Evolutionary conservation across 2,888 invertebrate species (phyloP).

Genomic region (Cryptus armator): DNA sequence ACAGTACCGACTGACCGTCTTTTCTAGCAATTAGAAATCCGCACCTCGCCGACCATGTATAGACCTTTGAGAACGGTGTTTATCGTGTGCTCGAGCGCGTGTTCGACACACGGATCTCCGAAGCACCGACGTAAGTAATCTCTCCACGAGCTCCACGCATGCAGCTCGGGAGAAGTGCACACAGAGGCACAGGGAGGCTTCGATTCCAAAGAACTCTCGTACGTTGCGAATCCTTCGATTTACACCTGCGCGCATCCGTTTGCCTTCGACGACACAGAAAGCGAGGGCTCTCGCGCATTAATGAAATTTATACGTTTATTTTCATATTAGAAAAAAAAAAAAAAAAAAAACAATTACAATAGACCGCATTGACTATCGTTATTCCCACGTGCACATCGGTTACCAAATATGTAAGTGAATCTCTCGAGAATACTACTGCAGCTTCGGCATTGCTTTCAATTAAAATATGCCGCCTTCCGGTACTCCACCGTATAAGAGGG

Average conservation of each 20-base stretch:
- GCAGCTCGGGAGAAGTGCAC: conserved; percentile 22
- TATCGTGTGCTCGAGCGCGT: conserved; percentile 18
- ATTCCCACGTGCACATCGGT: neutral
- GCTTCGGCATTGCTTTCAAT: neutral
- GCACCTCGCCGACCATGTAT: conserved; percentile 51
- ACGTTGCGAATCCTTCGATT: neutral
- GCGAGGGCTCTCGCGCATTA: neutral
- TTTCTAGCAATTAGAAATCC: conserved; percentile 64
- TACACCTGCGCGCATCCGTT: conserved; percentile 34
- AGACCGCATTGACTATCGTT: neutral
- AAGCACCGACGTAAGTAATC: conserved; percentile 35
- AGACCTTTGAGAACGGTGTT: conserved; percentile 39
- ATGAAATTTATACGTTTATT: conserved; percentile 30
- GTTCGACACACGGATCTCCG: conserved; percentile 38
- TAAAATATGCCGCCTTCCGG: neutral
- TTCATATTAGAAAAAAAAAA: conserved; percentile 2
- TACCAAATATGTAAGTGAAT: neutral
- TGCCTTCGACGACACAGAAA: conserved; percentile 15
- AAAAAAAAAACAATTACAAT: conserved; percentile 11
- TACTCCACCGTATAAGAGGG: neutral
- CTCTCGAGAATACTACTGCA: neutral
- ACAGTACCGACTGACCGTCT: conserved; percentile 48
- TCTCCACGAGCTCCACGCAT: neutral
- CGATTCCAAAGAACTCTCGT: neutral
- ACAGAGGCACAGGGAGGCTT: neutral